These are phyloP conservation scores for Cryptosula pallasiana DNA, from an alignment of 2,888 invertebrate species.

Conservation along the genomic window DNA sequence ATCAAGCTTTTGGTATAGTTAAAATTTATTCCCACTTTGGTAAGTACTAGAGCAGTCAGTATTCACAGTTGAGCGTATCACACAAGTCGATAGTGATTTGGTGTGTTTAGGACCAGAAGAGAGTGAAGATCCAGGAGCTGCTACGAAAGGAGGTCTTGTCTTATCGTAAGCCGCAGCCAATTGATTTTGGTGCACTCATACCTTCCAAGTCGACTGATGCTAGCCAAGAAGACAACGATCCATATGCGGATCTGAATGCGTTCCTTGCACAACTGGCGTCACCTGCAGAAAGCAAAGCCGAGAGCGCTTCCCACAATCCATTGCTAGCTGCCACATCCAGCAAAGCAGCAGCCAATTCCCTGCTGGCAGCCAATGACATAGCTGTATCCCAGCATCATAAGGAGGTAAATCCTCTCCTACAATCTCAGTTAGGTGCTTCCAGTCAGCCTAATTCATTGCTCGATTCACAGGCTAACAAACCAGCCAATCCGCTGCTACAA, in stretches of 20 bases:
- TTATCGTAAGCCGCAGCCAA: constrained; percentile 39
- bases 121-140: constrained; percentile 40
- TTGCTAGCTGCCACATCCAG: not conserved
- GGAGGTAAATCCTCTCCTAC: not conserved
- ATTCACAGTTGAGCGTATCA: no score
- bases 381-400: not conserved
- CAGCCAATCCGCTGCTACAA: not conserved
- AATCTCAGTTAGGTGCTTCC: not conserved
- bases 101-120: constrained; percentile 42
- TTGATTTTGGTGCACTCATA: constrained; percentile 14
- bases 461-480: not conserved
- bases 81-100: no score
- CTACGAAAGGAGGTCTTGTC: constrained; percentile 49
- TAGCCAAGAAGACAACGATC: not conserved
- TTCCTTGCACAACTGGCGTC: constrained; percentile 19
- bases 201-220: constrained; percentile 6
- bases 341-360: not conserved
- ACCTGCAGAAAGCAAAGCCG: not conserved
- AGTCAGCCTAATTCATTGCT: not conserved
- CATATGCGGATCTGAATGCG: constrained; percentile 3
- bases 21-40: no score
- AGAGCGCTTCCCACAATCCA: not conserved
- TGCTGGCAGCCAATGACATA: not conserved
- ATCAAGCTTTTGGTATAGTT: no score
- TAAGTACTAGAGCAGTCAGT: no score